Percentiles rank a stretch among this genome's conserved stretches.
Evolutionary conservation across 2,888 invertebrate genomes (phyloP).

Genomic region (Eudemis profundana): DNA sequence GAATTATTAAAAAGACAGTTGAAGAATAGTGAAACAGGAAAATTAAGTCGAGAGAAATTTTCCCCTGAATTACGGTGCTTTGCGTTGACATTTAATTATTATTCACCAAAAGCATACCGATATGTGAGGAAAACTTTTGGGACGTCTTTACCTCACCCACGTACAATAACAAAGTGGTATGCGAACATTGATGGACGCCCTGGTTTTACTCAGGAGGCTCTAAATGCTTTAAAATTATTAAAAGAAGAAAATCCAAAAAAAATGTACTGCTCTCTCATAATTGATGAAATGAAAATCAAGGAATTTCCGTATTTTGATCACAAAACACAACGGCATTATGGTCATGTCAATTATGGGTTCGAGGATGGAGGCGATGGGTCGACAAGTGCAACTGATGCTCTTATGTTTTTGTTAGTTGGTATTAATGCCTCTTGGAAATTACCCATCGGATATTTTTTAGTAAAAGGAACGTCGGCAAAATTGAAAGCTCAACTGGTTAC

Average conservation of each 20-base stretch:
- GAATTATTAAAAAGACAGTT: conserved; percentile 6
- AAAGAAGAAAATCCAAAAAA: too few relatives aligned
- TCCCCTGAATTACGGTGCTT: conserved; percentile 27
- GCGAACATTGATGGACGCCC: neutral
- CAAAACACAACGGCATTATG: conserved; percentile 9
- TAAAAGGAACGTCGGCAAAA: too few relatives aligned
- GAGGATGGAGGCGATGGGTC: conserved; percentile 5
- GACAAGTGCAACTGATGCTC: too few relatives aligned
- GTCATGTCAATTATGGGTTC: conserved; percentile 18
- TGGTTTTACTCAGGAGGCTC: conserved; percentile 6
- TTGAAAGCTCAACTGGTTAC: conserved; percentile 43
- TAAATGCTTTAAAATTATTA: conserved; percentile 1
- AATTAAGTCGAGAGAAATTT: conserved; percentile 8
- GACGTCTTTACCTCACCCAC: conserved; percentile 32
- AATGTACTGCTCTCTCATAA: conserved; percentile 5
- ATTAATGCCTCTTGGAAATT: too few relatives aligned
- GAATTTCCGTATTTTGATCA: conserved; percentile 8
- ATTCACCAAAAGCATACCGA: conserved; percentile 30
- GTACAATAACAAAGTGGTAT: conserved; percentile 20
- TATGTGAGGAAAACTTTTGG: conserved; percentile 37
- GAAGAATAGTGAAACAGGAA: conserved; percentile 3
- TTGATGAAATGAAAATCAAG: conserved; percentile 25
- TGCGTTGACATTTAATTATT: conserved; percentile 32
- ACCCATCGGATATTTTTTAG: too few relatives aligned
- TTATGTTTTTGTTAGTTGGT: too few relatives aligned